Conservation (phyloP, 2,888 invertebrate genomes). For the Hypolimnas misippus region DNA sequence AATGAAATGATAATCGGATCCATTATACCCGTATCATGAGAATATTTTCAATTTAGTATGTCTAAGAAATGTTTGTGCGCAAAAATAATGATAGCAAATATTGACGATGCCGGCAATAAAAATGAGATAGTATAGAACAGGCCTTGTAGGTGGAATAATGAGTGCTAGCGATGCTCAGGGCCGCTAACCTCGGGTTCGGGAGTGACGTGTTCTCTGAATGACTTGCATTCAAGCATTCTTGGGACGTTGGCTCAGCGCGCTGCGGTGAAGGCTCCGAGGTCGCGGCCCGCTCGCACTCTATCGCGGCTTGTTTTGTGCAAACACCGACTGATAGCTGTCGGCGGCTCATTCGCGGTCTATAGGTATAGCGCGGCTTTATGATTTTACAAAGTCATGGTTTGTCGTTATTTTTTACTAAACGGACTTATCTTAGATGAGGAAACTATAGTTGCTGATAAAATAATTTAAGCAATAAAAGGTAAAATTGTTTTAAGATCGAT, state of each 20-base stretch:
- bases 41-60: background rate
- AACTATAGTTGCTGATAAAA: background rate
- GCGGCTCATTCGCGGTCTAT: background rate
- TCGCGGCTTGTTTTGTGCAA: background rate
- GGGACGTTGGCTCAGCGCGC: background rate
- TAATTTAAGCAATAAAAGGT: no score
- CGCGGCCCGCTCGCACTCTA: background rate
- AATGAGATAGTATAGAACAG: background rate
- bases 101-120: background rate
- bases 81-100: background rate
- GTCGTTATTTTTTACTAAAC: no score
- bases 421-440: background rate
- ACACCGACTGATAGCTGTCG: background rate
- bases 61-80: background rate
- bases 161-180: no score
- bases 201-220: background rate
- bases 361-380: background rate
- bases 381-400: background rate
- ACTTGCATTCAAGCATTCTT: conserved; percentile 12
- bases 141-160: background rate
- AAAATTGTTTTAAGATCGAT: no score
- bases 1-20: no score
- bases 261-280: background rate
- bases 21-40: no score
- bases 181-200: conserved; percentile 3